phyloP scores from a whole-genome alignment of 2,888 invertebrate genomes.

The Germaria angustata region DNA sequence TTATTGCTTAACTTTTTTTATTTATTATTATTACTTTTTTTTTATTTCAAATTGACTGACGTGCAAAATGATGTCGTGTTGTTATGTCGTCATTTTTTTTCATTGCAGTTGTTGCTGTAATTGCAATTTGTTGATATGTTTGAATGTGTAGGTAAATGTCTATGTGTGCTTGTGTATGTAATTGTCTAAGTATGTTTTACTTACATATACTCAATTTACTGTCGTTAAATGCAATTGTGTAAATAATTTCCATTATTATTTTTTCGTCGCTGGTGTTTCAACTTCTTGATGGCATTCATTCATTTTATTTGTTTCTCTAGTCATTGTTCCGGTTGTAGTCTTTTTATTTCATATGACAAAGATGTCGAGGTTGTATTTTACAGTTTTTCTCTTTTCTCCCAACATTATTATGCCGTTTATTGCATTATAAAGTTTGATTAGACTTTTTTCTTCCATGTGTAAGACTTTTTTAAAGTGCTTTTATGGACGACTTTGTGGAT shows the following conservation, averaged over 20 bases:
- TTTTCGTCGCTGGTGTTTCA: conserved; percentile 3
- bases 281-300: conserved; percentile 42
- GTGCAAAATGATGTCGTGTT: conserved; percentile 78
- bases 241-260: conserved; percentile 22
- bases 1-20: conserved; percentile 27
- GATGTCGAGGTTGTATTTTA: conserved; percentile 68
- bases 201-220: conserved; percentile 33
- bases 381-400: conserved; percentile 67
- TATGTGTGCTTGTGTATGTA: not conserved
- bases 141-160: not conserved
- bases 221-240: conserved; percentile 58
- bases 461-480: not conserved
- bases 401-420: conserved; percentile 69
- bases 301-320: conserved; percentile 34
- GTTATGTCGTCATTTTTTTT: conserved; percentile 63
- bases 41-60: conserved; percentile 69
- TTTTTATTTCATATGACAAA: conserved; percentile 54
- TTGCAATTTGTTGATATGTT: conserved; percentile 53
- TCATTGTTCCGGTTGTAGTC: not conserved
- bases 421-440: conserved; percentile 40
- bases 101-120: conserved; percentile 44
- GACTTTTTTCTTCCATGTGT: not conserved
- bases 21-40: no score
- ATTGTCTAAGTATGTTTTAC: not conserved
- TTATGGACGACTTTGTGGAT: conserved; percentile 27